Evolutionary conservation across 2,113 vertebrate genomes (phyloP).

Genomic region (Thomomys bottae): DNA sequence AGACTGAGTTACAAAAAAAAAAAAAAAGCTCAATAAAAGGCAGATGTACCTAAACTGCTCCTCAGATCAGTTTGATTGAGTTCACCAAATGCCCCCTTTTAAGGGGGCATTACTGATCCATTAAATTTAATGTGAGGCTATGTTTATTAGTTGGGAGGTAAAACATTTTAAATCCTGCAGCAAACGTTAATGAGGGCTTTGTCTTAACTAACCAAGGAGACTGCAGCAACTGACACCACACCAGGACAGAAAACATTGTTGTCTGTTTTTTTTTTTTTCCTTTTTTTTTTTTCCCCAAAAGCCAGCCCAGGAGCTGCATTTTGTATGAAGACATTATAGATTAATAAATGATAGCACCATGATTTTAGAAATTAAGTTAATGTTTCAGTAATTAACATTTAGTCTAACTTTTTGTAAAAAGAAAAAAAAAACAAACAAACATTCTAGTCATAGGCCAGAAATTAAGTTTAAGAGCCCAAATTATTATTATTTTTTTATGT

Average conservation of each 20-base stretch:
- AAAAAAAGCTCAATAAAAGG: conserved; percentile 84
- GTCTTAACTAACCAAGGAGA: conserved; percentile 91
- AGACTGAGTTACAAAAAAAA: conserved; percentile 91
- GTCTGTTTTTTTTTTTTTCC: conserved; percentile 36
- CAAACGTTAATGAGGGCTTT: conserved; percentile 91
- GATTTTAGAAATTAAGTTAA: conserved; percentile 93
- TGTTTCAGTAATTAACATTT: conserved; percentile 94
- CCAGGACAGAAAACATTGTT: conserved; percentile 88
- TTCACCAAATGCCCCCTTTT: conserved; percentile 84
- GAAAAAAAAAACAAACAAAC: conserved; percentile 69
- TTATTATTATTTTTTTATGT: conserved; percentile 94
- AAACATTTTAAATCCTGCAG: conserved; percentile 92
- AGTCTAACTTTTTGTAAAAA: conserved; percentile 90
- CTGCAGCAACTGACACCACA: conserved; percentile 88
- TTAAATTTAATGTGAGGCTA: conserved; percentile 87
- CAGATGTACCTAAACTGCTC: conserved; percentile 87
- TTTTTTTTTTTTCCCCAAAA: conserved; percentile 79
- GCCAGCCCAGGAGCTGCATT: conserved; percentile 95
- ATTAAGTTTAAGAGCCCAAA: conserved; percentile 93
- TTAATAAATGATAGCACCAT: conserved; percentile 98
- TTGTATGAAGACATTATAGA: conserved; percentile 91
- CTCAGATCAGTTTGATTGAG: conserved; percentile 88
- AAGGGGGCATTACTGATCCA: conserved; percentile 86
- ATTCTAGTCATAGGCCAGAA: conserved; percentile 95
- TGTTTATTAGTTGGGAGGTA: conserved; percentile 92